Evolutionary conservation across 2,797 vertebrate species (phyloP), one percentile per base, ranked within the genome.

Genomic region (Pagetopsis macropterus): DNA sequence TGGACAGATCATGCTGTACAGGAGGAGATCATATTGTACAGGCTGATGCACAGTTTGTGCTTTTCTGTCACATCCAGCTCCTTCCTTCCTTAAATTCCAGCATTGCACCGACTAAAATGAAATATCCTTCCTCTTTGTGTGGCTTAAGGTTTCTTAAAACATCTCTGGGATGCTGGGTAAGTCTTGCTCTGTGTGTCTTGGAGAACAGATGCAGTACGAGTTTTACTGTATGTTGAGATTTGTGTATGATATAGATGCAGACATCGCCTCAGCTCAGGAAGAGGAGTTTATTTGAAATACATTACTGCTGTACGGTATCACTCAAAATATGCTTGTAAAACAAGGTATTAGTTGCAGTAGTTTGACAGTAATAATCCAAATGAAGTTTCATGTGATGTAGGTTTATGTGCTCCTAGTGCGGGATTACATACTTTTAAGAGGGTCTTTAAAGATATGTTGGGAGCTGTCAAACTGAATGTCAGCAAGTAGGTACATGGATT

Each of bases 361-460:
- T 49, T 37, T 60, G 49, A 70, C 19, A 31, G 51, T 23, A 71
- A 37, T 37, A 37, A 37, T 37, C 33, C 33, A 9, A 37, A 37
- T 37, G 33, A 69, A 23, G 43, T 40, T 55, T 63, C 59, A 51
- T 59, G 65, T 58, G 64, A 76, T 16, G 43, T 19, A 51, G 48
- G 62, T 1, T 66, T 45, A 44, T 51, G 51, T 31, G 41, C 51
- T 81, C 56, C 63, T 56, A 71, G 54, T 66, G 64, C 69, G 75
- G 70, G 62, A 87, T 79, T 83, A 67, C 14, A 16, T 76, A 33
- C 49, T 71, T 46, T 65, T 72, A 81, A 75, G 45, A 8, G 27
- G 49, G 62, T 65, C 86, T 55, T 66, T 68, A 19, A 51, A 75
- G 55, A 78, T 67, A 57, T 76, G 46, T 69, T 56, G 43, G 48